Evolutionary conservation across 2,113 vertebrate genomes (phyloP).

Genomic region (Anoura caudifer): DNA sequence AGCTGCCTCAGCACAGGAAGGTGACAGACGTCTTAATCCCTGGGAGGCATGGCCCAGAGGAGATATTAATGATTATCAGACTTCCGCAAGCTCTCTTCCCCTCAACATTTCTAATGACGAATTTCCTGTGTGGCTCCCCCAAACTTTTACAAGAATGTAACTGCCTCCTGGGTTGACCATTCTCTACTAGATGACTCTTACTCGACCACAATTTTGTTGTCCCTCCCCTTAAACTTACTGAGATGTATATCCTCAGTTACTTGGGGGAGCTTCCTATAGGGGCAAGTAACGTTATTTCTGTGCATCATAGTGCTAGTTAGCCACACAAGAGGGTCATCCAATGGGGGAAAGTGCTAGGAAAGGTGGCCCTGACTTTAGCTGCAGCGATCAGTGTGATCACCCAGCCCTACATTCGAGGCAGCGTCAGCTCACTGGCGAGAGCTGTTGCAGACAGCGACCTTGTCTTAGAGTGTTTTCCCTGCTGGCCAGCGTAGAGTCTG

Average conservation of each 20-base stretch:
- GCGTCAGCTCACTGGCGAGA: background rate
- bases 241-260: background rate
- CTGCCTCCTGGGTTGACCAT: background rate
- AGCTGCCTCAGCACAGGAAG: background rate
- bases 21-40: background rate
- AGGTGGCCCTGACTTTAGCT: background rate
- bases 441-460: background rate
- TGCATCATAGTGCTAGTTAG: background rate
- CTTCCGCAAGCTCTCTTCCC: background rate
- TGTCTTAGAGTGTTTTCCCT: background rate
- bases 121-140: fast-evolving
- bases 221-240: background rate
- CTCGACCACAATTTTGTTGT: background rate
- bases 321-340: background rate
- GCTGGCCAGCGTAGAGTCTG: background rate
- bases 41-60: background rate
- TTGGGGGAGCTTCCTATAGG: background rate
- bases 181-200: background rate
- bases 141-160: background rate
- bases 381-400: background rate
- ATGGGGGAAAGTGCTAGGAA: background rate
- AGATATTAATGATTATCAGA: background rate
- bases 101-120: background rate
- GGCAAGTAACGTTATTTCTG: background rate
- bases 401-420: background rate